phyloP scores from a whole-genome alignment of 2,888 invertebrate genomes.

The Drosophila tanythrix region DNA sequence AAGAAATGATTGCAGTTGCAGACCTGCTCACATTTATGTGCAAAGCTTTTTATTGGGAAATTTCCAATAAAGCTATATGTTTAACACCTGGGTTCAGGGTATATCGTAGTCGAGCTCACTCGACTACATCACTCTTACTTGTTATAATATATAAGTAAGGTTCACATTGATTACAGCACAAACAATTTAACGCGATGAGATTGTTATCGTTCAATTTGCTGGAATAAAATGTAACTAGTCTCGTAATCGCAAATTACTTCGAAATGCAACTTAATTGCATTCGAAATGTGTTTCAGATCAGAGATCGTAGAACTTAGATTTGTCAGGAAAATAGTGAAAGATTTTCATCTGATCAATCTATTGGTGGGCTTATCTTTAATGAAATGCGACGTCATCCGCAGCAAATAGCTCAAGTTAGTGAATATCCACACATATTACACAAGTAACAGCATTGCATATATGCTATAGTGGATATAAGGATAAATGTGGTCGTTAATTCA shows the following conservation, averaged over 20 bases:
- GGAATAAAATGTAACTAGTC: background rate
- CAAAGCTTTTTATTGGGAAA: too few relatives aligned
- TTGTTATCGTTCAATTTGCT: background rate
- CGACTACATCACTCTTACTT: too few relatives aligned
- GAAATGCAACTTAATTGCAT: background rate
- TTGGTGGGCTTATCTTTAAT: slow-evolving; percentile 62
- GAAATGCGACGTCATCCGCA: slow-evolving; percentile 62
- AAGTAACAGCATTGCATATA: too few relatives aligned
- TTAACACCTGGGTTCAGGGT: too few relatives aligned
- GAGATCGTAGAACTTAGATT: slow-evolving; percentile 61
- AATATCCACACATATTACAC: background rate
- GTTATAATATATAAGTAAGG: background rate
- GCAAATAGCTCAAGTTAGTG: slow-evolving; percentile 54
- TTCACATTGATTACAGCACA: background rate
- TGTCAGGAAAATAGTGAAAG: slow-evolving; percentile 21
- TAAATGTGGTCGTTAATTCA: background rate
- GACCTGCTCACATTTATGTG: too few relatives aligned
- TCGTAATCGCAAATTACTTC: background rate
- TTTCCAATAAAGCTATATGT: too few relatives aligned
- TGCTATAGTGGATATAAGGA: too few relatives aligned
- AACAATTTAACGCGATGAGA: background rate
- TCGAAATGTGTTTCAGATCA: slow-evolving; percentile 43
- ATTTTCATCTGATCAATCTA: slow-evolving; percentile 60
- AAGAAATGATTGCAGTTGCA: too few relatives aligned
- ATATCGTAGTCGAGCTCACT: too few relatives aligned